phyloP scores from a whole-genome alignment of 2,797 vertebrate species.

The Pristis pectinata region DNA sequence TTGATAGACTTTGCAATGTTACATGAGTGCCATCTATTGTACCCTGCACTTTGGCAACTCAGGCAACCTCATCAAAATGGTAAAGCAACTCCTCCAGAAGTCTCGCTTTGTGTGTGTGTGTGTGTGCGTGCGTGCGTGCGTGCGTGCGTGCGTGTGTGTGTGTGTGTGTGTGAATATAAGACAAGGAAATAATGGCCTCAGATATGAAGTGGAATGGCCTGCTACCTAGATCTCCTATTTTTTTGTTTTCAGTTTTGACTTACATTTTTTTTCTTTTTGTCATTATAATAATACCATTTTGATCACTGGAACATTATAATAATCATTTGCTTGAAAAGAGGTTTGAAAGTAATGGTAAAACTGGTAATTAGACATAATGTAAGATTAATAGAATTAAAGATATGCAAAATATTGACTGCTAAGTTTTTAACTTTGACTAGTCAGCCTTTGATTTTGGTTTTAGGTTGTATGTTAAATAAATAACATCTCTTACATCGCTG shows the following conservation, averaged over 20 bases:
- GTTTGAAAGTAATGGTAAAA: background rate
- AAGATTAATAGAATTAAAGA: background rate
- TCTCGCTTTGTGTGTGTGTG: too few species aligned
- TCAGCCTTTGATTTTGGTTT: background rate
- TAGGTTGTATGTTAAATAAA: background rate
- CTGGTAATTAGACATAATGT: background rate
- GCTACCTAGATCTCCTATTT: background rate
- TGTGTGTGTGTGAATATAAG: background rate
- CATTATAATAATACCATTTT: background rate
- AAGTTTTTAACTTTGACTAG: background rate
- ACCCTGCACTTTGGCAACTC: background rate
- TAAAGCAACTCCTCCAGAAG: background rate
- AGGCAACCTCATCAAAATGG: background rate
- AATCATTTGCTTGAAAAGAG: background rate
- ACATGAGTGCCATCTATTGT: constrained; percentile 20
- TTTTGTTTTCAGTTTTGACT: background rate
- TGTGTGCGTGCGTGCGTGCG: background rate
- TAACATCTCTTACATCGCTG: background rate
- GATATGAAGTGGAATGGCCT: background rate
- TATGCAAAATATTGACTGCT: background rate
- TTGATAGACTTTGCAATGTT: background rate
- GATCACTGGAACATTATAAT: background rate
- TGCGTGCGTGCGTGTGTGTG: background rate
- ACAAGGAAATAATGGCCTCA: background rate
- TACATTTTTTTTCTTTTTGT: background rate